Evolutionary conservation across 2,113 vertebrate genomes (phyloP).

Genomic region (Scomber scombrus): DNA sequence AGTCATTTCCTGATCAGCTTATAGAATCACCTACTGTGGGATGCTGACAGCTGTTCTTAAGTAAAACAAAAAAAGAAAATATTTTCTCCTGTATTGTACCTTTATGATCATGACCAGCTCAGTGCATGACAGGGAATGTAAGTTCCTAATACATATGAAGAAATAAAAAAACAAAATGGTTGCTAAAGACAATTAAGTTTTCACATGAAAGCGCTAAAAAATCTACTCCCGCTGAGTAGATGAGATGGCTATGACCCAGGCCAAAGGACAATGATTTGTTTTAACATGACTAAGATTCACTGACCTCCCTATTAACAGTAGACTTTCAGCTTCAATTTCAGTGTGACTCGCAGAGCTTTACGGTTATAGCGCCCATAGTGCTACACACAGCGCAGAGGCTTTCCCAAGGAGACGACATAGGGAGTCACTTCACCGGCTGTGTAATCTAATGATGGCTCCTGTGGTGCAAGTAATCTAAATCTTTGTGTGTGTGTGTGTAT

Average conservation of each 20-base stretch:
- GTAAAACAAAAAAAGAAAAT: neutral
- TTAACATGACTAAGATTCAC: constrained; percentile 12
- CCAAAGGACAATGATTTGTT: neutral
- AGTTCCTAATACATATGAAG: neutral
- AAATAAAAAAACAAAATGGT: too few relatives aligned
- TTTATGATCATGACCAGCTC: neutral
- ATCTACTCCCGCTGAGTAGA: neutral
- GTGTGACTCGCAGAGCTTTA: constrained; percentile 5
- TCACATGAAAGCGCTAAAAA: neutral
- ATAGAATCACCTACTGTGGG: neutral
- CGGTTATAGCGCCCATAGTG: neutral
- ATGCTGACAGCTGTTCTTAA: constrained; percentile 7
- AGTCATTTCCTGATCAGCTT: constrained; percentile 4
- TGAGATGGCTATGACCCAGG: neutral
- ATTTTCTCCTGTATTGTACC: neutral
- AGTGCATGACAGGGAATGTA: neutral
- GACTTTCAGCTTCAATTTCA: neutral
- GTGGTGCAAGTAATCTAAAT: constrained; percentile 5
- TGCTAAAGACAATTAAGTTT: too few relatives aligned
- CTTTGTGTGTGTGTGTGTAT: neutral
- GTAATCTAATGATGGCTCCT: constrained; percentile 51
- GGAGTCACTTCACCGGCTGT: constrained; percentile 29
- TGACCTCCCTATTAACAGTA: neutral
- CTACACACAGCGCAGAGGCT: constrained; percentile 14
- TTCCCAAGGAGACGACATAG: constrained; percentile 34